Conservation (phyloP, 2,888 invertebrate species). For the Trimorus sp. region DNA sequence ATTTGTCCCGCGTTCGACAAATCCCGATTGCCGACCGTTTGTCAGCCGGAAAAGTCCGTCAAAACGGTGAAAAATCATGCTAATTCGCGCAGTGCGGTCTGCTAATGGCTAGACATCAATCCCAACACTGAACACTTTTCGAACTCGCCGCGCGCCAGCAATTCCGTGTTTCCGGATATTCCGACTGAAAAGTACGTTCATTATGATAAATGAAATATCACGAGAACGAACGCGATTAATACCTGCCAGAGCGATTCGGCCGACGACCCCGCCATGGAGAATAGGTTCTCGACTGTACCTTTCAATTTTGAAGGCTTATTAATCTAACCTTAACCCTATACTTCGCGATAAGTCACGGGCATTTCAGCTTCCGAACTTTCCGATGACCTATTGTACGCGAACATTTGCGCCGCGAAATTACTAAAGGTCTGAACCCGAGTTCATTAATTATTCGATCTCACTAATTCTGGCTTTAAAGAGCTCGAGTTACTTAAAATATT, state of each 20-base stretch:
- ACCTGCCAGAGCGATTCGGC: conserved; percentile 33
- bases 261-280: conserved; percentile 41
- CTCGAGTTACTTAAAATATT: too few species aligned
- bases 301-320: conserved; percentile 55
- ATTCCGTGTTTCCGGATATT: not conserved
- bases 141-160: not conserved
- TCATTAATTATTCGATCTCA: conserved; percentile 3
- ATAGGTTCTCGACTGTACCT: conserved; percentile 28
- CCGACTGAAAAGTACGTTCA: conserved; percentile 28
- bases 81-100: conserved; percentile 19
- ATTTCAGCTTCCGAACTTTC: conserved; percentile 40
- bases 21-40: conserved; percentile 24
- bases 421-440: conserved; percentile 2
- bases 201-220: conserved; percentile 55
- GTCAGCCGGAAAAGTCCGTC: conserved; percentile 26
- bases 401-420: not conserved
- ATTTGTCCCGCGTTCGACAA: conserved; percentile 27
- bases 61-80: conserved; percentile 37
- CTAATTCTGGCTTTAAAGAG: too few species aligned
- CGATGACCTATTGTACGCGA: conserved; percentile 1
- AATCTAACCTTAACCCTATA: conserved; percentile 38
- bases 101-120: conserved; percentile 37
- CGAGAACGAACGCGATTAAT: conserved; percentile 38
- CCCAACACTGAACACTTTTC: conserved; percentile 13
- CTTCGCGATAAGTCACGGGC: conserved; percentile 24